A percentile compares a stretch with the other conserved stretches of the same genome.
phyloP scores from a whole-genome alignment of 2,888 invertebrate genomes.

The Pachydiplax longipennis region DNA sequence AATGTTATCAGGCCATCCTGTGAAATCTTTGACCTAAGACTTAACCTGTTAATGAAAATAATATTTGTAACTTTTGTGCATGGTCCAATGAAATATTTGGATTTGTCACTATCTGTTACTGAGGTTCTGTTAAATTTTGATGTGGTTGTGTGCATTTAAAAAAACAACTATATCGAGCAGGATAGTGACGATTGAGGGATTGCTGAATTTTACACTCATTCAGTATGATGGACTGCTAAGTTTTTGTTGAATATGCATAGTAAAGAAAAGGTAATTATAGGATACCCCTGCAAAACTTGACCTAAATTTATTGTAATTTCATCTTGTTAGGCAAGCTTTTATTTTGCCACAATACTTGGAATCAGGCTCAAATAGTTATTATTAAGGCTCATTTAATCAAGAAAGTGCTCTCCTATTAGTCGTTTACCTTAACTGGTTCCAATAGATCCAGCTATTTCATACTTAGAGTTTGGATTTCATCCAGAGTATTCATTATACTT shows the following conservation, averaged over 20 bases:
- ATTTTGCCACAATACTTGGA: neutral
- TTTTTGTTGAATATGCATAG: constrained; percentile 19
- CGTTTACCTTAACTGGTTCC: neutral
- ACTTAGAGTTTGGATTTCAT: neutral
- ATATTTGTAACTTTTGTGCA: neutral
- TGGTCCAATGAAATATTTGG: neutral
- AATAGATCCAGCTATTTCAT: constrained; percentile 1
- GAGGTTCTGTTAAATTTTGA: constrained; percentile 9
- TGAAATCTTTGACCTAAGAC: neutral
- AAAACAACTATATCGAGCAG: neutral
- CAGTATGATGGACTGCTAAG: neutral
- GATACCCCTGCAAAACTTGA: neutral
- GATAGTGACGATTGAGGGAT: constrained; percentile 13
- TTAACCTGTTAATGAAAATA: neutral
- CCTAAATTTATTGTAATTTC: neutral
- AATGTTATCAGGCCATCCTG: constrained; percentile 9
- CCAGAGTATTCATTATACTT: neutral
- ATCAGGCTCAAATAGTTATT: neutral
- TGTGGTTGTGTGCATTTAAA: constrained; percentile 13
- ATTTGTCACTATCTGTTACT: constrained; percentile 9
- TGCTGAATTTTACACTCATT: constrained; percentile 11
- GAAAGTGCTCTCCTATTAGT: neutral
- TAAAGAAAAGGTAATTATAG: neutral
- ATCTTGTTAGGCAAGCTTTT: neutral
- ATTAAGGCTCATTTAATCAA: neutral